Percentiles rank a stretch among this genome's conserved stretches.
Conservation (phyloP, 1,140 invertebrate genomes). For the Mizuhopecten yessoensis region DNA sequence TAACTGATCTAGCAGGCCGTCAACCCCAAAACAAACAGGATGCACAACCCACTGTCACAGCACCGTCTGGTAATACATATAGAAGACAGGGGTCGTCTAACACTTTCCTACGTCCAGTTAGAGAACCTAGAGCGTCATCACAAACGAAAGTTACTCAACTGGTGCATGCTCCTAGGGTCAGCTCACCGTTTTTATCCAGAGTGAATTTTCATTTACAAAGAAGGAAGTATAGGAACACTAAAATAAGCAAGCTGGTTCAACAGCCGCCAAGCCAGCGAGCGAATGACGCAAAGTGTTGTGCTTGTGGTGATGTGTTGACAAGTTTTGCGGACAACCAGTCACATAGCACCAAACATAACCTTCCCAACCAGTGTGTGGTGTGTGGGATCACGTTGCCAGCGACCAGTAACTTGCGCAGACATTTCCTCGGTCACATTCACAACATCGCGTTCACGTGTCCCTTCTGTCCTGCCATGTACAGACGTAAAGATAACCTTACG, state of each 20-base stretch:
- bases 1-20: neutral
- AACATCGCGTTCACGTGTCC: constrained; percentile 43
- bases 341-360: neutral
- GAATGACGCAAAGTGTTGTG: neutral
- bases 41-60: neutral
- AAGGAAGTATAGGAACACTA: neutral
- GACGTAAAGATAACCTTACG: constrained; percentile 49
- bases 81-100: neutral
- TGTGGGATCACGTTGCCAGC: constrained; percentile 43
- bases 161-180: neutral
- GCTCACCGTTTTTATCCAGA: neutral
- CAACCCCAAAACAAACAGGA: neutral
- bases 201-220: neutral
- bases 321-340: constrained; percentile 1
- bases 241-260: neutral
- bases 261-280: neutral
- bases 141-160: neutral
- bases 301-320: constrained; percentile 15
- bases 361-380: constrained; percentile 34
- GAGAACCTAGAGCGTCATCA: neutral
- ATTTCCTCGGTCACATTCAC: constrained; percentile 47
- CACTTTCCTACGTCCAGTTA: neutral
- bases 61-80: neutral
- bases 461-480: constrained; percentile 45
- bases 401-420: constrained; percentile 46